Evolutionary conservation across 2,113 vertebrate species (phyloP).

Genomic region (Hipposideros armiger): DNA sequence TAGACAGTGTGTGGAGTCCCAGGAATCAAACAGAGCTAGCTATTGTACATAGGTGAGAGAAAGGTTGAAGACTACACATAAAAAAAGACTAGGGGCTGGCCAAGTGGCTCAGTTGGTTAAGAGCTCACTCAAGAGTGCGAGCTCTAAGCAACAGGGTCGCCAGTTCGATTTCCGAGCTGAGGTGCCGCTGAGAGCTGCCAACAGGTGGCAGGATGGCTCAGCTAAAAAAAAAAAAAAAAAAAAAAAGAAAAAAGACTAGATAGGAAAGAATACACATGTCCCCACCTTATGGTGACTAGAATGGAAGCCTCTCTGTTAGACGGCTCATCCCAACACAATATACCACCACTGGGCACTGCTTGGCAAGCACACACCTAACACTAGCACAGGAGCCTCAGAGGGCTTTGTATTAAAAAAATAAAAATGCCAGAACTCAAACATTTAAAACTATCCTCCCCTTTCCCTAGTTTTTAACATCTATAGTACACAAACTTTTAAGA

Average conservation of each 20-base stretch:
- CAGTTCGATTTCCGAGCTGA: no score
- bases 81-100: not conserved
- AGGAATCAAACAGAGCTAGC: not conserved
- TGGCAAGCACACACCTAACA: no score
- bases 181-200: no score
- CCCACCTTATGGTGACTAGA: not conserved
- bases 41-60: not conserved
- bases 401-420: not conserved
- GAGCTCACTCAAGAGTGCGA: no score
- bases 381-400: not conserved
- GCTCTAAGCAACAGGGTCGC: no score
- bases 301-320: not conserved
- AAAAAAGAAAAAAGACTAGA: not conserved
- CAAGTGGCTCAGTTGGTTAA: no score
- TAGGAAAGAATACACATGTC: not conserved
- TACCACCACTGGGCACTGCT: not conserved
- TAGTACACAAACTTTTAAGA: not conserved
- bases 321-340: not conserved
- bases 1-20: not conserved
- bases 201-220: no score
- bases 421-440: not conserved
- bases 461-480: not conserved
- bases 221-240: no score
- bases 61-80: not conserved
- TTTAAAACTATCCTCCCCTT: not conserved